These are phyloP conservation scores for Toxotes lorentzi DNA, from an alignment of 2,797 vertebrate genomes.

Conservation along the genomic window DNA sequence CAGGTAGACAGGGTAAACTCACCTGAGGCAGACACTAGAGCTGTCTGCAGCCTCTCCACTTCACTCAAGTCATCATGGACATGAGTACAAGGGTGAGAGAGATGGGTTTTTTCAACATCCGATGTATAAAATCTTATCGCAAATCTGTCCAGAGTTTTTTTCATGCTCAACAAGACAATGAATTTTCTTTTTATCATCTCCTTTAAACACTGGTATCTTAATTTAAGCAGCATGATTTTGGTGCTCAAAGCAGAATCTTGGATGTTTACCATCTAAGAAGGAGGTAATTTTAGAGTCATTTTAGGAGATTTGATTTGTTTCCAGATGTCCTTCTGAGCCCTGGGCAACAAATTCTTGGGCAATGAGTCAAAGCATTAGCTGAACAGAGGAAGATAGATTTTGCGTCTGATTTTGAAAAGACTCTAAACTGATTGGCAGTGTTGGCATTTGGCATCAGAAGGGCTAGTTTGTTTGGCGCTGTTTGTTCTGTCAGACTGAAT, in stretches of 20 bases:
- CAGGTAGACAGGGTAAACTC: conserved; percentile 33
- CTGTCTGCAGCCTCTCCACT: conserved; percentile 23
- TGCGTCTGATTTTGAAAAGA: conserved; percentile 52
- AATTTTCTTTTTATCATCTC: background rate
- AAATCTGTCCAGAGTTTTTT: conserved; percentile 4
- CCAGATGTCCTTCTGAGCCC: conserved; percentile 68
- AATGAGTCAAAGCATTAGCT: conserved; percentile 54
- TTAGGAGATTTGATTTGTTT: conserved; percentile 71
- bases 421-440: conserved; percentile 70
- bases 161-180: background rate
- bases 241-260: conserved; percentile 32
- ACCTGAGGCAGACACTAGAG: conserved; percentile 40
- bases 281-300: conserved; percentile 52
- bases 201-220: conserved; percentile 20
- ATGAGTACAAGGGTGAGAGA: background rate
- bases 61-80: conserved; percentile 12
- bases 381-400: conserved; percentile 49
- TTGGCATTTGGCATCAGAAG: conserved; percentile 67
- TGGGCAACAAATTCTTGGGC: conserved; percentile 35
- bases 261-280: conserved; percentile 65
- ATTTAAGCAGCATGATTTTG: conserved; percentile 18
- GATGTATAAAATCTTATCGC: background rate
- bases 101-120: conserved; percentile 15
- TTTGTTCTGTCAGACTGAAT: conserved; percentile 47
- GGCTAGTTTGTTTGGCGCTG: conserved; percentile 41